Base-by-base conservation (phyloP, 2,888 invertebrate genomes). In the Lagria hirta region DNA sequence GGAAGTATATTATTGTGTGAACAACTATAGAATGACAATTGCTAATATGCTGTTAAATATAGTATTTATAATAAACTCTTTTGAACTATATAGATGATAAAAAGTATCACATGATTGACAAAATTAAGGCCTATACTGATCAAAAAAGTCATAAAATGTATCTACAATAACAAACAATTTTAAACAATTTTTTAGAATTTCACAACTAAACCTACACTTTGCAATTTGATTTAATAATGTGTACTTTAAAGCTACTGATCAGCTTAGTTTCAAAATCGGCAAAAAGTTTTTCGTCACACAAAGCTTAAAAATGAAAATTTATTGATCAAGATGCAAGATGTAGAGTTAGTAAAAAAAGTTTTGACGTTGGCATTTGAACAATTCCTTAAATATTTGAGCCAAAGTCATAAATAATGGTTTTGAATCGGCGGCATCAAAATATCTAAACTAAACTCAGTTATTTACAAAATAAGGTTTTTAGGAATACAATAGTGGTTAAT, bases 31-130 rank as follows among this genome's bases (percentile, higher is more conserved):
- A 47, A 37, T 47, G 42, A 47, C 10, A 40, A 29, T 43, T 48
- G 41, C 41, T 32, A 35, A 41, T 28, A 40, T 18, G 34, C 15
- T 22, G 14, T 14, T 26, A 32, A 43, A 26, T n/a, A n/a, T n/a
- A n/a, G 32, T 48, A 48, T 48, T 26, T 48, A 43, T 43, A 48
- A 38, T 34, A 42, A 37, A 33, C 13, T 35, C 23, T 8, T 17
- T 35, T 30, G 21, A 40, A 34, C n/a, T n/a, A n/a, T n/a, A 21
- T 33, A 16, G 34, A 40, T 45, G 45, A 35, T 29, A 34, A 24
- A 36, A 38, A 15, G 35, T 48, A 48, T 48, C 48, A 48, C 48
- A 48, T 48, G 48, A 43, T 48, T 43, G 48, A 48, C 48, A 43
- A 48, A 36, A 43, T 43, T 46, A 48, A 48, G 48, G 48, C 48